phyloP scores from a whole-genome alignment of 2,888 invertebrate genomes.

The Drosophila picticornis region DNA sequence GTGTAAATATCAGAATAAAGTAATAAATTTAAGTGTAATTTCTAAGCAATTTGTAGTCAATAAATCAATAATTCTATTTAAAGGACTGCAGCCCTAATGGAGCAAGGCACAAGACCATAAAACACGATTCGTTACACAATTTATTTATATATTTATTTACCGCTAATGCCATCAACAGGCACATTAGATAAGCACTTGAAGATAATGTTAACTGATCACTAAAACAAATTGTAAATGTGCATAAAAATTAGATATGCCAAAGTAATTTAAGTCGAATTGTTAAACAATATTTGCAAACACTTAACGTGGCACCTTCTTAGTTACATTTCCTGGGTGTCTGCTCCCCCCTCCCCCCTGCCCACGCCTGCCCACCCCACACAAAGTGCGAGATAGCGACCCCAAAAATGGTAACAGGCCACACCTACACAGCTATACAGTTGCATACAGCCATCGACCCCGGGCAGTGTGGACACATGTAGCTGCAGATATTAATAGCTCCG shows the following conservation, averaged over 20 bases:
- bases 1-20: neutral
- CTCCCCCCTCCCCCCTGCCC: neutral
- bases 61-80: neutral
- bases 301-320: constrained; percentile 12
- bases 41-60: neutral
- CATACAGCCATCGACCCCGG: constrained; percentile 31
- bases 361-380: neutral
- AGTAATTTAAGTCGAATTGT: constrained; percentile 8
- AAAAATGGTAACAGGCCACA: constrained; percentile 32
- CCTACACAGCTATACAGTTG: constrained; percentile 20
- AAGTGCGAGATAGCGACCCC: constrained; percentile 2
- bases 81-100: neutral
- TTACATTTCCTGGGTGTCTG: constrained; percentile 34
- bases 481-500: constrained; percentile 68
- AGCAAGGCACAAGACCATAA: neutral
- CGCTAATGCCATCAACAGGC: neutral
- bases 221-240: constrained; percentile 10
- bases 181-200: neutral
- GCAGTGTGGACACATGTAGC: constrained; percentile 43
- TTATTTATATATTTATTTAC: neutral
- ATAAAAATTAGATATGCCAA: constrained; percentile 4
- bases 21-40: neutral
- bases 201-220: constrained; percentile 24
- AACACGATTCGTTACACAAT: neutral
- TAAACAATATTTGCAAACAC: constrained; percentile 11